These are phyloP conservation scores for Aphrocallistes beatrix DNA, from an alignment of 37 sponge, comb jelly and placozoan genomes.

Conservation along the genomic window DNA sequence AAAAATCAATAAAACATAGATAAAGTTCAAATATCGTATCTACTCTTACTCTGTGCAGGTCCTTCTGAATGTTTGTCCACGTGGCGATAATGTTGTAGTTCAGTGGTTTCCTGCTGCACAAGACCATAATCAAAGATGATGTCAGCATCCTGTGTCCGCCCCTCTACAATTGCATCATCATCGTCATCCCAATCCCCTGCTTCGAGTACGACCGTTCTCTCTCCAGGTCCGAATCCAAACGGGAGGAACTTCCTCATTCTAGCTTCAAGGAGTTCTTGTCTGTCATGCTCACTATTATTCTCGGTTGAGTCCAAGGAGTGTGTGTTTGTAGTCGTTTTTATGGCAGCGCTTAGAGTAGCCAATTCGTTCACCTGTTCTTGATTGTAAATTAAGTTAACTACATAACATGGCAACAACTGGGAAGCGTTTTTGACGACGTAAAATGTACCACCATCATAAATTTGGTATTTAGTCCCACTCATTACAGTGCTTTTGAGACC, in stretches of 20 bases:
- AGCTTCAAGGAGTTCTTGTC: neutral
- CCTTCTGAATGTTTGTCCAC: neutral
- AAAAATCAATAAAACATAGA: neutral
- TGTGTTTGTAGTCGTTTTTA: neutral
- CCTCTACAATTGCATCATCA: slow-evolving; percentile 20
- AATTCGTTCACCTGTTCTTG: neutral
- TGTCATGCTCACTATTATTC: neutral
- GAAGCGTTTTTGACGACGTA: neutral
- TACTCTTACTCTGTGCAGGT: neutral
- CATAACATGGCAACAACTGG: neutral
- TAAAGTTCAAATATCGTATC: too few relatives aligned
- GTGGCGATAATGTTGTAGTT: neutral
- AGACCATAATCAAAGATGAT: neutral
- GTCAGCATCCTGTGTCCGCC: neutral
- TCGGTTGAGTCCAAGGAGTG: neutral
- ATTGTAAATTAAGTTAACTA: neutral
- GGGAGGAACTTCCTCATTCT: slow-evolving; percentile 41
- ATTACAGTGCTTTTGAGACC: neutral
- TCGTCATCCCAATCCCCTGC: slow-evolving; percentile 47
- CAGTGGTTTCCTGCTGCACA: neutral
- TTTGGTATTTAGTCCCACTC: neutral
- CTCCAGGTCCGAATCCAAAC: slow-evolving; percentile 48
- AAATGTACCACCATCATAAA: neutral
- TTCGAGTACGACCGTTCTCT: slow-evolving; percentile 34
- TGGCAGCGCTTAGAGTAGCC: neutral